Conservation (phyloP, 1,140 invertebrate species). For the Hyphantria cunea region DNA sequence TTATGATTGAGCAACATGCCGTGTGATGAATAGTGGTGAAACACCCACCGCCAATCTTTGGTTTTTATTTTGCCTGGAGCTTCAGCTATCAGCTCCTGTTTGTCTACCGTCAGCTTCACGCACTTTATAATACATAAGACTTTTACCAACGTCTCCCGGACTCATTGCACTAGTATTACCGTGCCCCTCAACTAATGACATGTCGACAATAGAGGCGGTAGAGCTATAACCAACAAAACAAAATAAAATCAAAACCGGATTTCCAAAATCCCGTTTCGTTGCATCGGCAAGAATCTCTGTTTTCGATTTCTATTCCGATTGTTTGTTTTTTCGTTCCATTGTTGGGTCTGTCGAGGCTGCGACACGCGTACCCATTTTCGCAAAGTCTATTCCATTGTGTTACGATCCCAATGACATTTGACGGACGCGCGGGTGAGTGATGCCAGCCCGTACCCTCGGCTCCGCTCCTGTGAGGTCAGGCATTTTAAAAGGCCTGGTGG, state of each 20-base stretch:
- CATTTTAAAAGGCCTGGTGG: conserved; percentile 19
- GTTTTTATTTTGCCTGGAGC: no score
- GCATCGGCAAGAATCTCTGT: conserved; percentile 73
- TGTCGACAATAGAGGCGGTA: conserved; percentile 58
- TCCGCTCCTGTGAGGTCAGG: conserved; percentile 44
- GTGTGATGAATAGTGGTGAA: no score
- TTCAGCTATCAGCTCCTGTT: no score
- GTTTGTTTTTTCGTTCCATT: conserved; percentile 79
- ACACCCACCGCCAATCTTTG: no score
- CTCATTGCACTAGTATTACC: conserved; percentile 47
- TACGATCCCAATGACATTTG: conserved; percentile 69
- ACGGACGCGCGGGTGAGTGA: conserved; percentile 54
- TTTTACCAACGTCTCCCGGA: conserved; percentile 28
- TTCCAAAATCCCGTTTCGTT: conserved; percentile 78
- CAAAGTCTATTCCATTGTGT: conserved; percentile 75
- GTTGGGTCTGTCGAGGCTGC: conserved; percentile 59
- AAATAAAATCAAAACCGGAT: conserved; percentile 75
- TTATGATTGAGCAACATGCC: no score
- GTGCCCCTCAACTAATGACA: conserved; percentile 51
- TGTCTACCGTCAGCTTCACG: no score
- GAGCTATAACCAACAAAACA: conserved; percentile 51
- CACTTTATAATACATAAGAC: no score
- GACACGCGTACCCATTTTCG: conserved; percentile 76
- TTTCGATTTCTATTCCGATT: conserved; percentile 80
- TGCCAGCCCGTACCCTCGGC: conserved; percentile 4